Percentiles rank a stretch among this genome's conserved stretches.
These are phyloP conservation scores for Anagyrus pseudococci DNA, from an alignment of 2,888 invertebrate species.

Conservation along the genomic window DNA sequence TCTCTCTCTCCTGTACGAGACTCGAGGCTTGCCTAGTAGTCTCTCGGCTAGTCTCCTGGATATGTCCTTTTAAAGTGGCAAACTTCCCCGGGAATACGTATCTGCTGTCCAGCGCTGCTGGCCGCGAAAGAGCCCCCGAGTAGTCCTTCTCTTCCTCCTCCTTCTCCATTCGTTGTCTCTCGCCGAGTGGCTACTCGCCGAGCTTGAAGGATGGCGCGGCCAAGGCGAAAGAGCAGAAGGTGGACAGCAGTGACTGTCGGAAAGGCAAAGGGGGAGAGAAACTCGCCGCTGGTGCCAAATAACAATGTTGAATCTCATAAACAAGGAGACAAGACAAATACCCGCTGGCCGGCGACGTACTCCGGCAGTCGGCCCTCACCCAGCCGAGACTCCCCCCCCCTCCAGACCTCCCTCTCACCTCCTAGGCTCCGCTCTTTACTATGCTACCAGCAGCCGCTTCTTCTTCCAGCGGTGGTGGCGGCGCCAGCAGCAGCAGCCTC, in stretches of 20 bases:
- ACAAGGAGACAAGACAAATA: constrained; percentile 63
- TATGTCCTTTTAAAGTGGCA: constrained; percentile 54
- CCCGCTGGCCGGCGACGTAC: constrained; percentile 57
- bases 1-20: too few species aligned
- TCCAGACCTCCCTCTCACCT: constrained; percentile 40
- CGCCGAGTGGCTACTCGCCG: constrained; percentile 15
- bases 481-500: too few species aligned
- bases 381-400: constrained; percentile 37
- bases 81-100: constrained; percentile 49
- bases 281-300: constrained; percentile 62
- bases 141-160: not conserved
- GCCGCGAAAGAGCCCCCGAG: constrained; percentile 39
- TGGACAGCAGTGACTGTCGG: constrained; percentile 38
- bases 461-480: constrained; percentile 29
- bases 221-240: constrained; percentile 40
- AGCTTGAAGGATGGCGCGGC: constrained; percentile 32
- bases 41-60: constrained; percentile 29
- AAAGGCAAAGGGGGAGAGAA: constrained; percentile 45
- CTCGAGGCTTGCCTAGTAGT: constrained; percentile 12
- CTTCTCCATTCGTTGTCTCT: not conserved
- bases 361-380: constrained; percentile 56
- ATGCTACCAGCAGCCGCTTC: constrained; percentile 2
- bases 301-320: constrained; percentile 63
- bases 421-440: too few species aligned
- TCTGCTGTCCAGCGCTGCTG: constrained; percentile 40